Conservation (phyloP, 2,113 vertebrate species). For the Elephantulus edwardii region DNA sequence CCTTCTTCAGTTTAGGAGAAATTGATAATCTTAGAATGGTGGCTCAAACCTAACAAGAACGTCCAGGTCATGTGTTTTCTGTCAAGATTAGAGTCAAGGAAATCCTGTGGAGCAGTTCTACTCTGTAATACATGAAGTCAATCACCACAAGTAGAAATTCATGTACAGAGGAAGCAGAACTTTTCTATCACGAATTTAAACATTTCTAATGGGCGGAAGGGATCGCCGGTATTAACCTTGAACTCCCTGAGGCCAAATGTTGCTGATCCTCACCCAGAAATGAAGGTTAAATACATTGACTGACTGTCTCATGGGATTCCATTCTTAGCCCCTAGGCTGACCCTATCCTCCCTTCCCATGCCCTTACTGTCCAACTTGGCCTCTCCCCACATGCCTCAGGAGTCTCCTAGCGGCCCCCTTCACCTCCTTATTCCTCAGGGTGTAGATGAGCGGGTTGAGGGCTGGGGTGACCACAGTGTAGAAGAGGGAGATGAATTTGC, state of each 20-base stretch:
- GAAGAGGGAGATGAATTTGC: slow-evolving; percentile 61
- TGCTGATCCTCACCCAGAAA: neutral
- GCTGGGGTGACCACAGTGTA: slow-evolving; percentile 42
- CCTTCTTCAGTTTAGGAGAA: neutral
- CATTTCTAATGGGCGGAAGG: neutral
- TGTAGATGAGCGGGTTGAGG: slow-evolving; percentile 64
- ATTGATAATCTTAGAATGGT: neutral
- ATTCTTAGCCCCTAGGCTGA: neutral
- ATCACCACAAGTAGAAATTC: neutral
- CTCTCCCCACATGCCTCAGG: neutral
- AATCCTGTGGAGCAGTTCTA: neutral
- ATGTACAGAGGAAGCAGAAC: neutral
- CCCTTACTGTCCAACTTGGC: neutral
- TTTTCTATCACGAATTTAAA: neutral
- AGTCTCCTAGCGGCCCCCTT: slow-evolving; percentile 1
- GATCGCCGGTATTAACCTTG: too few relatives aligned
- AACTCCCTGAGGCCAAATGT: neutral
- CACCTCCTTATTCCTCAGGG: slow-evolving; percentile 60
- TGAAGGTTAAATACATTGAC: neutral
- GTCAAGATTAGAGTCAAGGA: neutral
- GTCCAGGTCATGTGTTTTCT: neutral
- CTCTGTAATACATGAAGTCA: neutral
- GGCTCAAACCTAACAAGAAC: neutral
- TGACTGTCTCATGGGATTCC: too few relatives aligned
- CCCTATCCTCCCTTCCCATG: fast-evolving